phyloP scores from a whole-genome alignment of 2,113 vertebrate species.

The Sander vitreus region DNA sequence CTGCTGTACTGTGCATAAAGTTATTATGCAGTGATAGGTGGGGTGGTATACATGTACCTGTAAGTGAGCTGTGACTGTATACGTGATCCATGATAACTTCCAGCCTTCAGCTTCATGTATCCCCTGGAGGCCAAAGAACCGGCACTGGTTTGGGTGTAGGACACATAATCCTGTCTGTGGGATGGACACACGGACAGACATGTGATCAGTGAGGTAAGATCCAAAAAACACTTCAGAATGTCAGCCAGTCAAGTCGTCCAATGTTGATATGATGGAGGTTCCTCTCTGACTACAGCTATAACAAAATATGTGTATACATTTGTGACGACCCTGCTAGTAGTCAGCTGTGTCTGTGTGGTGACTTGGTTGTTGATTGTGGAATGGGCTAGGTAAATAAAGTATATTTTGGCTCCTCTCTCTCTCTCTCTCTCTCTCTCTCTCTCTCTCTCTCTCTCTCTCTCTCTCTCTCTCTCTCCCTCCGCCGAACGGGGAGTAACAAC shows the following conservation, averaged over 20 bases:
- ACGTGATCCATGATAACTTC: not conserved
- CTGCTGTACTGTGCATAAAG: not conserved
- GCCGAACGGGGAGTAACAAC: not conserved
- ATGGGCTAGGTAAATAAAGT: too few species aligned
- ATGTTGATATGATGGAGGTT: not conserved
- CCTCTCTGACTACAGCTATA: not conserved
- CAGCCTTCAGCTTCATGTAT: conserved; percentile 69
- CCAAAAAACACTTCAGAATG: not conserved
- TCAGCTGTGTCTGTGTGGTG: too few species aligned
- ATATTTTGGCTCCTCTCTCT: too few species aligned
- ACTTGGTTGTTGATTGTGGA: too few species aligned
- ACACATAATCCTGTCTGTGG: conserved; percentile 64
- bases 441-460: too few species aligned
- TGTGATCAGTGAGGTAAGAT: not conserved
- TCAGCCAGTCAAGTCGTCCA: not conserved
- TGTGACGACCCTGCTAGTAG: too few species aligned
- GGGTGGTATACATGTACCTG: conserved; percentile 75
- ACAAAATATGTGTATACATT: not conserved
- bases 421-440: too few species aligned
- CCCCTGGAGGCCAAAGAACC: conserved; percentile 31
- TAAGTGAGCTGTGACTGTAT: conserved; percentile 49
- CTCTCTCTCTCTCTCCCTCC: too few species aligned
- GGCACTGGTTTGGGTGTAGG: conserved; percentile 28
- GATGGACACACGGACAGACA: conserved; percentile 21
- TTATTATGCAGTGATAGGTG: not conserved